Percentiles rank a stretch among this genome's conserved stretches.
Conservation (phyloP, 2,888 invertebrate species). For the Eupithecia insigniata region DNA sequence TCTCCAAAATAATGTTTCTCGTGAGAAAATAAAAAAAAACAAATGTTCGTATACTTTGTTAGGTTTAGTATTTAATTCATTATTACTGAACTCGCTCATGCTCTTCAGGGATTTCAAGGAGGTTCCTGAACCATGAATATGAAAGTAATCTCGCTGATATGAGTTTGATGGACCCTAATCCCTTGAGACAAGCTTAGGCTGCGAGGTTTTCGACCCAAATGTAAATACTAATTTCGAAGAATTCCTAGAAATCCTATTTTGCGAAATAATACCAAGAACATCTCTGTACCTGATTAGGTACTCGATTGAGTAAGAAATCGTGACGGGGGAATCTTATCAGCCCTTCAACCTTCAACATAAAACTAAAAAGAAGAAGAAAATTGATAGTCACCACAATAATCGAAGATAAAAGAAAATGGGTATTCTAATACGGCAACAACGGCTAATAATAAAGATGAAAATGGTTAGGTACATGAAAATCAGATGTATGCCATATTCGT, state of each 20-base stretch:
- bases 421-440: too few species aligned
- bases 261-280: neutral
- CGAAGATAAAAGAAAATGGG: neutral
- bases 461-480: neutral
- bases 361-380: neutral
- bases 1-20: neutral
- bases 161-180: slow-evolving; percentile 25
- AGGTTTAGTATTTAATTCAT: slow-evolving; percentile 5
- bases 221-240: neutral
- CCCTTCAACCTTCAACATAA: neutral
- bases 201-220: neutral
- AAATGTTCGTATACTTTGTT: neutral
- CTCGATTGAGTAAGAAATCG: neutral
- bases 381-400: neutral
- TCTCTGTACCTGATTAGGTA: neutral
- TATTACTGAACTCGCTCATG: neutral
- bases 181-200: slow-evolving; percentile 7
- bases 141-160: slow-evolving; percentile 22
- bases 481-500: too few species aligned
- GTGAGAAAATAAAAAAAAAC: too few species aligned
- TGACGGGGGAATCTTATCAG: neutral
- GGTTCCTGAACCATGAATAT: slow-evolving; percentile 21
- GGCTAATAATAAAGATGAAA: neutral
- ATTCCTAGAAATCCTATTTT: neutral
- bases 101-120: slow-evolving; percentile 7